A percentile compares a stretch with the other conserved stretches of the same genome.
phyloP scores from a whole-genome alignment of 2,888 invertebrate species.

The Leucoptera coffeella region DNA sequence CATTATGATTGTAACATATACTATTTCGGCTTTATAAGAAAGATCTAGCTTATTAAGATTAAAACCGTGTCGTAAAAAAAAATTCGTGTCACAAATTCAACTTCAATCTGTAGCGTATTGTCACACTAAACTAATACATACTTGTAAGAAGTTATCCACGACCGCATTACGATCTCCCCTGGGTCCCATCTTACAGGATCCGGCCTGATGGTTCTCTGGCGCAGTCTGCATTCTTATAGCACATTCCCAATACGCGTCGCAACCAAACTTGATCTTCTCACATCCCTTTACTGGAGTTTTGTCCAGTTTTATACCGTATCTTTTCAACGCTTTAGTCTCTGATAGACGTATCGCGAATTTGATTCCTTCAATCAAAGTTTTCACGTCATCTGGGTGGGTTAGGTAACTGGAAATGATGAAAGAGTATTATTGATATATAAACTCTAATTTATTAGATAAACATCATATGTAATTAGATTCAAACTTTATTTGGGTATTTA shows the following conservation, averaged over 20 bases:
- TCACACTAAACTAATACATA: too few relatives aligned
- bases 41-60: too few relatives aligned
- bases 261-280: constrained; percentile 65
- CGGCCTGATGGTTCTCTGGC: constrained; percentile 78
- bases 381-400: constrained; percentile 72
- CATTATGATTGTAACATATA: too few relatives aligned
- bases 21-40: too few relatives aligned
- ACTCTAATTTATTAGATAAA: too few relatives aligned
- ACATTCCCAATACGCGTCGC: constrained; percentile 75
- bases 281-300: constrained; percentile 69
- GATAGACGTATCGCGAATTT: constrained; percentile 68
- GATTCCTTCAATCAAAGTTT: constrained; percentile 74
- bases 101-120: too few relatives aligned
- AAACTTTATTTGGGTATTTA: too few relatives aligned
- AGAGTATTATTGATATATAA: too few relatives aligned
- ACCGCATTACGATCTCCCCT: constrained; percentile 63
- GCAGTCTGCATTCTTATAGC: constrained; percentile 68
- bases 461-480: too few relatives aligned
- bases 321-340: constrained; percentile 54
- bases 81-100: too few relatives aligned
- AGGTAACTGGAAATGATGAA: constrained; percentile 52
- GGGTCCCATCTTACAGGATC: constrained; percentile 80
- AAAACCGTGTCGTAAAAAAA: too few relatives aligned
- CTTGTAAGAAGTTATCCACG: constrained; percentile 63
- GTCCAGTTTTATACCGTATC: constrained; percentile 70